Evolutionary conservation across 1,140 invertebrate genomes (phyloP), one percentile per base, ranked within the genome.

Genomic region (Trypoxylus dichotomus): DNA sequence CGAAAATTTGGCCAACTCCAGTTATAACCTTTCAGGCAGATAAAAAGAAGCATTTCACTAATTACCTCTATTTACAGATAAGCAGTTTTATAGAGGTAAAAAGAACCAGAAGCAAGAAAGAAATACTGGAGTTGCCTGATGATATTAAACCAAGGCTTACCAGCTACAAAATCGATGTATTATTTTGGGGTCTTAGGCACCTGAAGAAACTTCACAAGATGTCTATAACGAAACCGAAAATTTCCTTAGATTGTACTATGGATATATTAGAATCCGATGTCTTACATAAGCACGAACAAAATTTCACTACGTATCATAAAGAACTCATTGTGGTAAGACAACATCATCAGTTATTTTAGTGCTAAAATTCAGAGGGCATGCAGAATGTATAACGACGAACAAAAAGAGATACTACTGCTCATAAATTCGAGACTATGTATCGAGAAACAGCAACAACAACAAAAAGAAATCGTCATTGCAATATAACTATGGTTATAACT

Each of bases 121-220:
- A 41, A n/a, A n/a, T 74, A 5, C 83, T 86, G 25, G 78, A 74
- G 41, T 86, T 89, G 32, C 89, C 89, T 11, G 83, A 87, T 42
- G 87, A 89, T 78, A 89, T 90, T 80, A 86, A 86, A 73, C 89
- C 89, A 19, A 76, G 72, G 29, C 41, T 85, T 29, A 77, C 80
- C 71, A 74, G 78, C 77, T 85, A 81, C 78, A 88, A 86, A 78
- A 81, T 92, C 2, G 91, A 92, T 77, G 85, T 91, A 5, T 88
- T 91, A 74, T 91, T 91, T 85, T 92, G 91, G 91, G 91, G 91
- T 19, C 83, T 92, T 0, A 83, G 91, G 24, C 86, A 91, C 68
- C 84, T 91, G 78, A 88, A 86, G 75, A 89, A 88, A 80, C 80
- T 89, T 3, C 82, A 87, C 77, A 83, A 84, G 10, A 74, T 83